Conservation (phyloP, 2,888 invertebrate species). For the Ophonus ardosiacus region DNA sequence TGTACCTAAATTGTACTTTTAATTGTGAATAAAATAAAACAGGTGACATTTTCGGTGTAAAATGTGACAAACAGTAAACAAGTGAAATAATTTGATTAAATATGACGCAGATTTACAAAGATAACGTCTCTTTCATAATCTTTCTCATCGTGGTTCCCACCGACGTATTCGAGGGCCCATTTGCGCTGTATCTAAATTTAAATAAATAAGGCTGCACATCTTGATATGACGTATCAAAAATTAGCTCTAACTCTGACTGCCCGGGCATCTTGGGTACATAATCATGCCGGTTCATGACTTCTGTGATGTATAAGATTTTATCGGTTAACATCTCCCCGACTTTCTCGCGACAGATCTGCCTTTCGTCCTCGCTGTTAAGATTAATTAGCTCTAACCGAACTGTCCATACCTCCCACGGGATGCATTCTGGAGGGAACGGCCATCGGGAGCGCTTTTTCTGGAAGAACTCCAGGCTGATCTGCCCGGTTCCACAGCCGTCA, state of each 20-base stretch:
- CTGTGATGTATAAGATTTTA: constrained; percentile 95
- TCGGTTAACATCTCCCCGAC: constrained; percentile 93
- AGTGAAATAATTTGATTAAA: constrained; percentile 2
- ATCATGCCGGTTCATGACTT: constrained; percentile 96
- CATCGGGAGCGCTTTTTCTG: constrained; percentile 93
- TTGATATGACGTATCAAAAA: constrained; percentile 94
- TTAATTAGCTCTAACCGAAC: constrained; percentile 92
- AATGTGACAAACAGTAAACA: constrained; percentile 27
- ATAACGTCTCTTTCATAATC: constrained; percentile 90
- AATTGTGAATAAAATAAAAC: not conserved
- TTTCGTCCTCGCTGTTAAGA: constrained; percentile 90
- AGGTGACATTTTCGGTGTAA: not conserved
- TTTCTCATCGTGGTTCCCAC: constrained; percentile 94
- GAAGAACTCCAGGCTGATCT: constrained; percentile 96
- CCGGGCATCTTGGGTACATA: constrained; percentile 98
- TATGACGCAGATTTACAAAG: constrained; percentile 79
- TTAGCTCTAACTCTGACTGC: constrained; percentile 92
- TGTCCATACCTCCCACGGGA: constrained; percentile 99
- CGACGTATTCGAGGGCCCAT: constrained; percentile 87
- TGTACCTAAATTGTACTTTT: no score
- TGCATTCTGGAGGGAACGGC: constrained; percentile 93
- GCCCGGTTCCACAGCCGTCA: constrained; percentile 86
- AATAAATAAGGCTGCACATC: constrained; percentile 98
- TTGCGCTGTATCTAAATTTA: constrained; percentile 91
- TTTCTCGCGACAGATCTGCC: constrained; percentile 91